These are phyloP conservation scores for Falco peregrinus DNA, from an alignment of 2,797 vertebrate species.

Conservation along the genomic window DNA sequence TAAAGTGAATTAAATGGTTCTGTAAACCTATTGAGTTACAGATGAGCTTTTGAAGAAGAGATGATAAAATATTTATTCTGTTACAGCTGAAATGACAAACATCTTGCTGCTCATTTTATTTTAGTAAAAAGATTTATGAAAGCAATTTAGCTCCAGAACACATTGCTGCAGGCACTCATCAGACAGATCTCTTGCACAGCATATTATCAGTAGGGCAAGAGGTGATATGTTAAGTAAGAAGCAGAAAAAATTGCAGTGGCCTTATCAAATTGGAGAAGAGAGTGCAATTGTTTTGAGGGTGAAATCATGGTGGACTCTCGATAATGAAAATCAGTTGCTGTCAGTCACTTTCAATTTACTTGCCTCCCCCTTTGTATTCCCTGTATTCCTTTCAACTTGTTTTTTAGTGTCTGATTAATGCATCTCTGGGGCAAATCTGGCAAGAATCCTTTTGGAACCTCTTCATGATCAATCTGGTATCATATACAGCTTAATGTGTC, in stretches of 20 bases:
- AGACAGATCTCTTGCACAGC: constrained; percentile 2
- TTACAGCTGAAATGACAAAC: constrained; percentile 34
- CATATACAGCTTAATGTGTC: neutral
- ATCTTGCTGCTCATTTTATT: neutral
- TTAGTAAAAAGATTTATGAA: constrained; percentile 28
- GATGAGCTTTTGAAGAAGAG: constrained; percentile 15
- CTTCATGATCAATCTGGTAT: neutral
- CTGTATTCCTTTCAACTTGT: neutral
- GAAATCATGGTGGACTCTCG: neutral
- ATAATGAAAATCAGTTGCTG: neutral
- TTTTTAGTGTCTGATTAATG: neutral
- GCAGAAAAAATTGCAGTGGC: neutral
- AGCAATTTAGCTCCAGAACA: neutral
- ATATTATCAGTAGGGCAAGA: constrained; percentile 30
- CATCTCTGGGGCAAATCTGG: neutral
- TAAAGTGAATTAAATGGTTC: constrained; percentile 40
- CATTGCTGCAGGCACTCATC: constrained; percentile 16
- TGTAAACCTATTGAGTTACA: neutral
- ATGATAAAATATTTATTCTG: constrained; percentile 55
- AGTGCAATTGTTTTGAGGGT: neutral
- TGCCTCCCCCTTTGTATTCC: neutral
- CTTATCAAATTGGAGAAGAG: neutral
- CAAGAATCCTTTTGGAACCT: neutral
- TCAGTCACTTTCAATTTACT: constrained; percentile 1
- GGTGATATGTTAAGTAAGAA: constrained; percentile 14